A percentile compares a stretch with the other conserved stretches of the same genome.
These are phyloP conservation scores for Apocrypta bakeri DNA, from an alignment of 1,140 invertebrate genomes.

Conservation along the genomic window DNA sequence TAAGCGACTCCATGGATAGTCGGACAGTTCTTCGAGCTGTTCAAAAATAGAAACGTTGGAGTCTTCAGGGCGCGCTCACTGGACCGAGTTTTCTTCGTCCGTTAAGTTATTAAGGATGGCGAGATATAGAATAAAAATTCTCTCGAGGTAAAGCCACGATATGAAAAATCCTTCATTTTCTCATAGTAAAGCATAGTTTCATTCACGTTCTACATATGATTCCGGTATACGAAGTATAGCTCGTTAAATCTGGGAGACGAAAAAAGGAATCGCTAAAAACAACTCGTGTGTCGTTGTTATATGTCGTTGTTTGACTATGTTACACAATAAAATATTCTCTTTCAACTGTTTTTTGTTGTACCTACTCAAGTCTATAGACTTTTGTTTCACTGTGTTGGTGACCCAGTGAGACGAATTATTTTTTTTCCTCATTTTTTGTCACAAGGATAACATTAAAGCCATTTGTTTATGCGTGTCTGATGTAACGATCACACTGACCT, in stretches of 20 bases:
- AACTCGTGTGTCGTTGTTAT: slow-evolving; percentile 4
- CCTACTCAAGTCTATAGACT: slow-evolving; percentile 10
- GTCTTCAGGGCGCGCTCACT: too few relatives aligned
- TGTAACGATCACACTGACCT: background rate
- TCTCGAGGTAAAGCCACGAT: too few relatives aligned
- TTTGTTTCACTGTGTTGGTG: slow-evolving; percentile 18
- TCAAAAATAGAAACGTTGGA: too few relatives aligned
- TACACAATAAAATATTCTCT: slow-evolving; percentile 26
- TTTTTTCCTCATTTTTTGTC: slow-evolving; percentile 34
- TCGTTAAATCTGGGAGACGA: background rate
- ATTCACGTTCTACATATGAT: background rate
- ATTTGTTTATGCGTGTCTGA: slow-evolving; percentile 36
- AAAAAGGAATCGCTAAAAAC: slow-evolving; percentile 7
- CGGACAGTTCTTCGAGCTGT: too few relatives aligned
- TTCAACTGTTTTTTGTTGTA: background rate
- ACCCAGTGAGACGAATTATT: slow-evolving; percentile 37
- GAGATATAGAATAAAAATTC: too few relatives aligned
- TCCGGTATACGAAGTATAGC: too few relatives aligned
- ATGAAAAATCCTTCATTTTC: too few relatives aligned
- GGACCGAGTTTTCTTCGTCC: too few relatives aligned
- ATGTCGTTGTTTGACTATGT: background rate
- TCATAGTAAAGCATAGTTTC: too few relatives aligned
- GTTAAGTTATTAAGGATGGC: too few relatives aligned
- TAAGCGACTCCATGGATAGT: too few relatives aligned
- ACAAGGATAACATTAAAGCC: slow-evolving; percentile 24